These are phyloP conservation scores for Caenorhabditis sinica DNA, from an alignment of 2,888 invertebrate species.

Conservation along the genomic window DNA sequence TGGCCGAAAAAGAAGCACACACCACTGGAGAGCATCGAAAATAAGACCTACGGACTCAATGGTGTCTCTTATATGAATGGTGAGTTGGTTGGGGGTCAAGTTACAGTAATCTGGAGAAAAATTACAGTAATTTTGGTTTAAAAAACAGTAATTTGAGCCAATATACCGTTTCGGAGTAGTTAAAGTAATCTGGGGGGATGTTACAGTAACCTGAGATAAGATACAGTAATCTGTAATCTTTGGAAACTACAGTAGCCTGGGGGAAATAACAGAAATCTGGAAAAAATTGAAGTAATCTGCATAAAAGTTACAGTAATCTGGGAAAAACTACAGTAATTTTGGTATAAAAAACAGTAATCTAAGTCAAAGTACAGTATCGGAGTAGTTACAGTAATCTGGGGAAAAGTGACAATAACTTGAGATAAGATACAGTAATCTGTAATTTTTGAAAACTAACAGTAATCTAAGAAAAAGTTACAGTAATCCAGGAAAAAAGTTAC, in stretches of 20 bases:
- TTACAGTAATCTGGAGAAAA: constrained; percentile 85
- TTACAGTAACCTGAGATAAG: no score
- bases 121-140: background rate
- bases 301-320: constrained; percentile 85
- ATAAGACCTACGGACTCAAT: constrained; percentile 88
- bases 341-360: no score
- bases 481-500: no score
- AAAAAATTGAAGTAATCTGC: constrained; percentile 85
- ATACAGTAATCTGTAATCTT: no score
- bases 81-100: constrained; percentile 86
- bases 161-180: no score
- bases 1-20: constrained; percentile 88
- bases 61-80: constrained; percentile 97
- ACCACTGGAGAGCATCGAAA: constrained; percentile 87
- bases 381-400: constrained; percentile 83
- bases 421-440: no score
- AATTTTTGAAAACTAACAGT: no score
- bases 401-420: no score
- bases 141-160: no score
- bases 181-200: no score
- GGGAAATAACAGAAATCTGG: background rate
- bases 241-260: constrained; percentile 85
- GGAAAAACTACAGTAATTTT: constrained; percentile 82
- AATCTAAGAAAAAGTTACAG: background rate
- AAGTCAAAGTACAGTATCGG: no score